Percentiles rank a stretch among this genome's conserved stretches.
These are phyloP conservation scores for Pungitius pungitius DNA, from an alignment of 2,113 vertebrate species.

Conservation along the genomic window DNA sequence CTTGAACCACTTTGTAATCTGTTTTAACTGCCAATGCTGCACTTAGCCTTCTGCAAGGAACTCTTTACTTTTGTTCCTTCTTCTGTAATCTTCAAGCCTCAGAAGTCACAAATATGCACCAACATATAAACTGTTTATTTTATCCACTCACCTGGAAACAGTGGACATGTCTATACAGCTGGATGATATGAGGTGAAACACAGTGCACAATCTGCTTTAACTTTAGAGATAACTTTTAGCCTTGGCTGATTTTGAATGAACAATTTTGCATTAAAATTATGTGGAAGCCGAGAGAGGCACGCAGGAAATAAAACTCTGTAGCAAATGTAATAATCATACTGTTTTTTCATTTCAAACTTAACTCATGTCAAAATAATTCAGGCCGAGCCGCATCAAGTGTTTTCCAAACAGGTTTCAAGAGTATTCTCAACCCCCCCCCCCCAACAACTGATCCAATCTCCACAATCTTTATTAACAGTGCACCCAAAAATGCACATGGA, in stretches of 20 bases:
- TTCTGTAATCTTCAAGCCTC: conserved; percentile 1
- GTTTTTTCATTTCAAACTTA: background rate
- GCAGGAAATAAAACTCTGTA: background rate
- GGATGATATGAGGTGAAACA: background rate
- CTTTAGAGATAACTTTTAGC: background rate
- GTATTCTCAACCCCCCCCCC: too few relatives aligned
- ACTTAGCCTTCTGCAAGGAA: conserved; percentile 21
- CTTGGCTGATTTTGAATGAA: background rate
- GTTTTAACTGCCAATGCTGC: conserved; percentile 32
- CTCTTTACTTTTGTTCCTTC: background rate
- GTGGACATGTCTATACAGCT: background rate
- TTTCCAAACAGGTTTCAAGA: too few relatives aligned
- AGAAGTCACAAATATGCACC: background rate
- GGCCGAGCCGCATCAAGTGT: too few relatives aligned
- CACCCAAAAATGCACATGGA: conserved; percentile 26
- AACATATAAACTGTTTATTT: background rate
- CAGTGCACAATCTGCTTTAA: background rate
- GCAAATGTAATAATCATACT: background rate
- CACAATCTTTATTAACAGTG: background rate
- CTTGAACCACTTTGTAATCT: conserved; percentile 53
- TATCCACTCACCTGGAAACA: conserved; percentile 2
- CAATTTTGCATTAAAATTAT: background rate
- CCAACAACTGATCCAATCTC: too few relatives aligned
- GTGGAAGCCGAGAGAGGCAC: background rate
- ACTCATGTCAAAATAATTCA: background rate